Evolutionary conservation across 2,888 invertebrate species (phyloP), one percentile per base, ranked within the genome.

Genomic region (Nephrotoma appendiculata): DNA sequence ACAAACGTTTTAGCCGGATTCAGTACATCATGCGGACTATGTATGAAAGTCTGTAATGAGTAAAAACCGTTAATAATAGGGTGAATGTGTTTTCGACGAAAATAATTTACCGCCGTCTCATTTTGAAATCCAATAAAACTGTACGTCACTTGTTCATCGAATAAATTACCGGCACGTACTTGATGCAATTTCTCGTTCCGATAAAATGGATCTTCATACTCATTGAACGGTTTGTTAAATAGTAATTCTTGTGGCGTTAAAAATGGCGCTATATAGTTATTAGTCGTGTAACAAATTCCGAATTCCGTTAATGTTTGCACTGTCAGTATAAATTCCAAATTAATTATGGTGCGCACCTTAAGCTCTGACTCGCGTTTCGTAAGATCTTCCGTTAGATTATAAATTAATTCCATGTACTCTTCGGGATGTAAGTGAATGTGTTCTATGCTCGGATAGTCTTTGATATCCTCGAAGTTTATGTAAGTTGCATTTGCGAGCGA

Each of bases 401-500:
- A 91, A 41, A 92, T 92, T 2, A 92, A 83, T 31, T 89, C 87
- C 89, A 92, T 91, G n/a, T 91, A 92, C n/a, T 89, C 87, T 41
- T 89, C 87, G 0, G 91, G 90, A 19, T 89, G 87, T 0, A 92
- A 89, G 5, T 88, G 86, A 6, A 90, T 86, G 4, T 87, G 88
- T 3, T 90, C 90, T 19, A 90, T 87, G 12, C 89, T 89, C 0
- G 88, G 86, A 84, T 88, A 89, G 0, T 88, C 88, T 44, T 90
- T 90, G 45, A 92, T 92, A 52, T 90, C 87, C 52, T 90, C 87
- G 86, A 92, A 91, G 86, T 91, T 92, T 0, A 89, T 88, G 86
- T 90, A 92, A 0, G 91, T 90, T 0, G 91, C 90, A 87, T 92
- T 92, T 4, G 92, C 92, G 86, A 92, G 88, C 5, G 90, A 89